Percentiles rank a stretch among this genome's conserved stretches.
Conservation (phyloP, 2,113 vertebrate species). For the Boulengeromyrus knoepffleri region DNA sequence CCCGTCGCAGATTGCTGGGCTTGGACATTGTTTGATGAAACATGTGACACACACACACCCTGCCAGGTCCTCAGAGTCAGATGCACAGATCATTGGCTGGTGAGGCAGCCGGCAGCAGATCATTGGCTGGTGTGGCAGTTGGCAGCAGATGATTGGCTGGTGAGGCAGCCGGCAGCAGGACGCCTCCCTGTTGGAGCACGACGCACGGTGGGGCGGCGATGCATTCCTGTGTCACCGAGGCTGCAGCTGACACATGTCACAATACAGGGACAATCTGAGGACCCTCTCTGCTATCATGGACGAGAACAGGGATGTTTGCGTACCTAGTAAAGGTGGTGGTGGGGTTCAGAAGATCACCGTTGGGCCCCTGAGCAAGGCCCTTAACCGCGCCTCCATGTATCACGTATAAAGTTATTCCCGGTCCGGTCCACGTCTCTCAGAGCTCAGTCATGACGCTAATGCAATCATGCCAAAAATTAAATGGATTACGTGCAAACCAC, state of each 20-base stretch:
- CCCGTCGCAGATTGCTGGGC: neutral
- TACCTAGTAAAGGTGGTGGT: neutral
- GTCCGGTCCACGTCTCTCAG: constrained; percentile 28
- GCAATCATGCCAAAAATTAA: constrained; percentile 59
- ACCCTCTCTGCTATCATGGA: neutral
- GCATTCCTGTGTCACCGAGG: neutral
- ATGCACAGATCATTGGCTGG: neutral
- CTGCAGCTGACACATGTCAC: neutral
- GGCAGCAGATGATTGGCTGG: neutral
- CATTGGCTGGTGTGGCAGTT: neutral
- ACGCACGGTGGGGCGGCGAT: neutral
- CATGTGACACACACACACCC: neutral
- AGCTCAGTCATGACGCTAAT: constrained; percentile 54
- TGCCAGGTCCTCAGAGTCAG: neutral
- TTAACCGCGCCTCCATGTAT: neutral
- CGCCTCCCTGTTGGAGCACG: neutral
- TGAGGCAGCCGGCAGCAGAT: neutral
- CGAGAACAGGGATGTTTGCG: neutral
- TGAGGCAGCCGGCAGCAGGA: neutral
- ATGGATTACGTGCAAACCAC: constrained; percentile 57
- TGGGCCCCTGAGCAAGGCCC: neutral
- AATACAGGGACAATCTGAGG: neutral
- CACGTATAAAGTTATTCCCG: constrained; percentile 13
- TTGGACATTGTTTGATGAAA: neutral
- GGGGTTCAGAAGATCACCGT: neutral